Conservation (phyloP, 2,888 invertebrate species). For the Poecilobothrus nobilitatus region DNA sequence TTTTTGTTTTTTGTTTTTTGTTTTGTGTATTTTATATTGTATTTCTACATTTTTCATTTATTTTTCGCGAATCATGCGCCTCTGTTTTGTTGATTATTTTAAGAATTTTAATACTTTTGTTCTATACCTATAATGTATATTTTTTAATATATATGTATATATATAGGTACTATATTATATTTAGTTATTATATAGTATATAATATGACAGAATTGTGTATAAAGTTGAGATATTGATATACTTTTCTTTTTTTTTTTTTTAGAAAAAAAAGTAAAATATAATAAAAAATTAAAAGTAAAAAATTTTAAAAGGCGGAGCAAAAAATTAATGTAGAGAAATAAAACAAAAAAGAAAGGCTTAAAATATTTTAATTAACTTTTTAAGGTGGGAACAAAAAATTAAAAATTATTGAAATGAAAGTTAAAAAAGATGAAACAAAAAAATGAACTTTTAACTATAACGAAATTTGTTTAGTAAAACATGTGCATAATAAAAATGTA, state of each 20-base stretch:
- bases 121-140: neutral
- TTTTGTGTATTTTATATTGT: too few relatives aligned
- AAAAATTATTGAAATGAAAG: neutral
- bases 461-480: neutral
- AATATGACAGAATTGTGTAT: neutral
- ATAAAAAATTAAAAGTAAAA: neutral
- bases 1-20: neutral
- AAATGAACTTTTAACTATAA: too few relatives aligned
- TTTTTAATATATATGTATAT: neutral
- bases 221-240: neutral
- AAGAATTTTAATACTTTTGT: neutral
- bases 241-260: too few relatives aligned
- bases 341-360: neutral
- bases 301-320: conserved; percentile 1
- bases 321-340: neutral
- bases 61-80: conserved; percentile 2
- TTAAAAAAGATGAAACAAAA: neutral
- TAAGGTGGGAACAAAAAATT: neutral
- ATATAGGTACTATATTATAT: neutral
- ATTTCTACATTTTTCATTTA: neutral
- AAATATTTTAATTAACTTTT: neutral
- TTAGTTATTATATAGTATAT: neutral
- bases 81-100: neutral
- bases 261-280: too few relatives aligned
- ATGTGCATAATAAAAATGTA: neutral